Evolutionary conservation across 2,113 vertebrate genomes (phyloP).

Genomic region (Cepphus grylle): DNA sequence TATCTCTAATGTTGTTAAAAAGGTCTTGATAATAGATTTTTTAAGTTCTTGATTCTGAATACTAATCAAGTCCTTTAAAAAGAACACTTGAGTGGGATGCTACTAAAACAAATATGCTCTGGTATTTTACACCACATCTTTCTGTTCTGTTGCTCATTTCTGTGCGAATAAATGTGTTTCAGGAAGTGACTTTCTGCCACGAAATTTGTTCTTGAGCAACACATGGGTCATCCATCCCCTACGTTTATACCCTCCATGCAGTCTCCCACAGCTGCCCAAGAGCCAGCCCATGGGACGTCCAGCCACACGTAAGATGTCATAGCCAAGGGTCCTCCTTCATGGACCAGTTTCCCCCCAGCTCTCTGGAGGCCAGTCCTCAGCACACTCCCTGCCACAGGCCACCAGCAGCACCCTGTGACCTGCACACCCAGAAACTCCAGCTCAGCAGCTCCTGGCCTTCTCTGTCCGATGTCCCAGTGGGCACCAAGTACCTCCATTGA

Average conservation of each 20-base stretch:
- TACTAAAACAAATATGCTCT: constrained; percentile 39
- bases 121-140: background rate
- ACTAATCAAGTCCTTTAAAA: constrained; percentile 42
- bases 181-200: background rate
- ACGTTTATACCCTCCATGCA: background rate
- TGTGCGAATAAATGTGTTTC: background rate
- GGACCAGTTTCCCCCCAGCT: background rate
- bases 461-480: background rate
- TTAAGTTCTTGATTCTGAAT: constrained; percentile 41
- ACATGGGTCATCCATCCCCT: background rate
- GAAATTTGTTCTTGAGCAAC: background rate
- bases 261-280: background rate
- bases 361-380: background rate
- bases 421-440: background rate
- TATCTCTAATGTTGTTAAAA: constrained; percentile 16
- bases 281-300: background rate
- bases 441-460: background rate
- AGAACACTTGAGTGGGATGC: constrained; percentile 29
- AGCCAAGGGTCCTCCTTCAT: background rate
- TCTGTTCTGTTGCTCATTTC: constrained; percentile 25
- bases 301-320: background rate
- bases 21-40: constrained; percentile 46
- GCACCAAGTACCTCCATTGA: background rate
- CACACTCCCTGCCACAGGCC: background rate
- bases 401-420: background rate